Conservation (phyloP, 2,888 invertebrate species). For the Tetrapedia diversipes region DNA sequence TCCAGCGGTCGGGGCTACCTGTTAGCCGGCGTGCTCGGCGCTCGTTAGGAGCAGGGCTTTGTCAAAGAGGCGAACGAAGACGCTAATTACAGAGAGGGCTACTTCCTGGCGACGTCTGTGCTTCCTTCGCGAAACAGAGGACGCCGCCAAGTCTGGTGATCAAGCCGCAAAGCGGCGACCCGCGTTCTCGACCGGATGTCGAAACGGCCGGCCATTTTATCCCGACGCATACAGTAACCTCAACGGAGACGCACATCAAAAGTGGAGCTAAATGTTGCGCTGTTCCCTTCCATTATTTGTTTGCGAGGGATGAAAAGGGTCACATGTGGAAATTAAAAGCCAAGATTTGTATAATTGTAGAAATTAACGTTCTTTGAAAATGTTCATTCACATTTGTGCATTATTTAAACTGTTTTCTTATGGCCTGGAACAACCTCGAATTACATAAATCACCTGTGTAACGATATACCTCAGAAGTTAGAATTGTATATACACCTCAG, state of each 20-base stretch:
- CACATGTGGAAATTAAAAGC: too few species aligned
- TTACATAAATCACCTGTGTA: too few species aligned
- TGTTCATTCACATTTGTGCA: too few species aligned
- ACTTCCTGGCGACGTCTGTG: constrained; percentile 67
- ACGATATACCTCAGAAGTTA: too few species aligned
- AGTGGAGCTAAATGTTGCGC: constrained; percentile 50
- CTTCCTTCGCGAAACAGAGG: constrained; percentile 50
- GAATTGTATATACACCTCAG: too few species aligned
- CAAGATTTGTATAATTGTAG: too few species aligned
- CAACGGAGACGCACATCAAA: constrained; percentile 34
- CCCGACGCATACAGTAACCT: constrained; percentile 26
- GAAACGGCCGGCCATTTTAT: constrained; percentile 56
- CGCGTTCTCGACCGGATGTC: constrained; percentile 62
- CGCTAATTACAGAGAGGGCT: constrained; percentile 76
- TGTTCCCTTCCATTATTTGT: background rate
- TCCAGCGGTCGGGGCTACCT: constrained; percentile 52
- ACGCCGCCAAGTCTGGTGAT: constrained; percentile 52
- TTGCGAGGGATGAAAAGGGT: too few species aligned
- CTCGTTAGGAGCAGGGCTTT: constrained; percentile 61
- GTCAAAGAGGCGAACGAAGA: constrained; percentile 76
- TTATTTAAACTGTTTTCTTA: too few species aligned
- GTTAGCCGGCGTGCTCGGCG: constrained; percentile 57
- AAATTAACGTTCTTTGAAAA: too few species aligned
- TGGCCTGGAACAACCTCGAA: too few species aligned
- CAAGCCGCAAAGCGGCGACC: constrained; percentile 61